Evolutionary conservation across 2,113 vertebrate species (phyloP), one percentile per base, ranked within the genome.

Genomic region (Muntiacus muntjak): DNA sequence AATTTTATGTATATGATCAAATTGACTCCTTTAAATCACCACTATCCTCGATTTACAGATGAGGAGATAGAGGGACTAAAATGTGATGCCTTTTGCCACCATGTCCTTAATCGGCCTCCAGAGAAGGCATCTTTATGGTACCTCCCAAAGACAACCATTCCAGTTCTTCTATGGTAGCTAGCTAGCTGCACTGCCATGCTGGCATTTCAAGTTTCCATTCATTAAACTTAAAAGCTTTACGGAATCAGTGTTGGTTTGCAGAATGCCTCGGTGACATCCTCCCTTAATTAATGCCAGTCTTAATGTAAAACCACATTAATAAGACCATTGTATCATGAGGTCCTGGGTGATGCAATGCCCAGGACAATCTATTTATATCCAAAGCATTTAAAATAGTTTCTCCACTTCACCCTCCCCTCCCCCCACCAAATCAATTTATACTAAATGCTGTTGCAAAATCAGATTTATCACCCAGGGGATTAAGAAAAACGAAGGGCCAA

Each of bases 401-500:
- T 71, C 96, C 85, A 45, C 87, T 94, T 85, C 91, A 7, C 23
- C 23, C 40, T 43, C 71, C 36, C 71, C 36, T 43, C 71, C 21
- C 23, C 71, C 71, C 23, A 43, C 23, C 71, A 43, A 95, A 98
- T 98, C 98, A 98, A 97, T 99, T 99, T 98, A 97, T 98, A 98
- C 96, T 98, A 98, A 99, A 98, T 98, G 97, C 98, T 98, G 95
- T 98, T 98, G 97, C 98, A 98, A 98, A 99, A 99, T 98, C 98
- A 98, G 98, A 99, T 99, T 98, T 98, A 98, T 98, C 98, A 99
- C 98, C 93, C 94, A 76, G 91, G 98, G 98, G 98, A 99, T 98
- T 98, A 99, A 98, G 98, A 98, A 99, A 99, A 99, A 98, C 0
- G 92, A 98, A 99, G 98, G 98, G 98, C 98, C 98, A 99, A 98